Conservation (phyloP, 92 coral and sea anemone genomes). For the Heliopora coerulea region DNA sequence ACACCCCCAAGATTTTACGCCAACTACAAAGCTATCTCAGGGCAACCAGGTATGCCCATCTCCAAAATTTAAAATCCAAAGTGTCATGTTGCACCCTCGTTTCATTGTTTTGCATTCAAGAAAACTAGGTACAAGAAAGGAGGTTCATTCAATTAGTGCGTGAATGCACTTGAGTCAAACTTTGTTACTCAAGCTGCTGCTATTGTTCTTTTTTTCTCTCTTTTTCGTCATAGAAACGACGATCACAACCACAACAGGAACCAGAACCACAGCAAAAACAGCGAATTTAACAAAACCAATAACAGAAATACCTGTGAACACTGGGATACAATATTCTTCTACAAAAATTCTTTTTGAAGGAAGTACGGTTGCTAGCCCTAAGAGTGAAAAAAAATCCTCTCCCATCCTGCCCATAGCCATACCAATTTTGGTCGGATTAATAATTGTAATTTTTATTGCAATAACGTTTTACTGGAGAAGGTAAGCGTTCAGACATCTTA, state of each 20-base stretch:
- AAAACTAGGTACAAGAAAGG: too few species aligned
- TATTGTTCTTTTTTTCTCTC: too few species aligned
- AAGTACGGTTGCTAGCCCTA: background rate
- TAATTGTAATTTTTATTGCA: background rate
- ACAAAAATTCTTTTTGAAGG: background rate
- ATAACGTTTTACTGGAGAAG: slow-evolving; percentile 13
- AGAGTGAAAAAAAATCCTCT: background rate
- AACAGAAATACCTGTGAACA: too few species aligned
- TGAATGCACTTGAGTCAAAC: too few species aligned
- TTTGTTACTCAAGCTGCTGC: too few species aligned
- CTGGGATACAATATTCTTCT: background rate
- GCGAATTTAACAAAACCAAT: too few species aligned
- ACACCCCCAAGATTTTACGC: slow-evolving; percentile 2
- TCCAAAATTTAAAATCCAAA: too few species aligned
- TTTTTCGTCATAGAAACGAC: background rate
- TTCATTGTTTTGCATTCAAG: too few species aligned
- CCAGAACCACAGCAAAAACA: background rate
- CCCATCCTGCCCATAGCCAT: background rate
- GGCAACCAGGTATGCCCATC: background rate
- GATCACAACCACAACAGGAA: background rate
- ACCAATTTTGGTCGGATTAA: slow-evolving; percentile 4
- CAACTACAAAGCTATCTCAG: background rate
- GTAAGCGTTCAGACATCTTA: background rate
- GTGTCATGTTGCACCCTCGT: too few species aligned
- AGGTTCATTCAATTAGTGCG: too few species aligned